Evolutionary conservation across 2,888 invertebrate genomes (phyloP), one percentile per base, ranked within the genome.

Genomic region (Physocephala rufipes): DNA sequence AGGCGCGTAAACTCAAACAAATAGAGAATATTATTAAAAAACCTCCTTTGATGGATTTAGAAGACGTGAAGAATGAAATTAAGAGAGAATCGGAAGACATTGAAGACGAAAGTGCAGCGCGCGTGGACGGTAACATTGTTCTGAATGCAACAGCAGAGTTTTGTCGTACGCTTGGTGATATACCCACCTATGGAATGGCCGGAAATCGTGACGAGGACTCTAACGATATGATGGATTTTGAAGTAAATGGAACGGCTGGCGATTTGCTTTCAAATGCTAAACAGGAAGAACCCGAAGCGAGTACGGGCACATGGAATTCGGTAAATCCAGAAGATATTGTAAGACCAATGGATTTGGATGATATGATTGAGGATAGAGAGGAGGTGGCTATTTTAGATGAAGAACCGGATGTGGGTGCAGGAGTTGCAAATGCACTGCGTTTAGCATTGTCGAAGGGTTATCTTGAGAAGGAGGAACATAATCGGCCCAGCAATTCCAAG

Each of bases 71-170:
- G 72, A 79, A 87, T 28, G 88, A 88, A 45, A 87, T 92, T 49
- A 90, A 90, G 81, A 87, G 88, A 43, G 84, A 79, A 5, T 83
- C 85, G 24, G 75, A 76, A 51, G 82, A 74, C 5, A 43, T 69
- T 7, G 73, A 71, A 66, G 80, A 76, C 36, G 75, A 70, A 0
- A 86, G 74, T 2, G 61, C 70, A 2, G 71, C 76, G 0, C 78
- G 76, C 71, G 74, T 76, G 7, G 81, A 88, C 66, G 87, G 87
- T 2, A 89, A 90, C 77, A 97, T 97, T 81, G 90, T 93, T 71
- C 87, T 98, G 70, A 96, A 98, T 88, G 92, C 96, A 1, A 97
- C 97, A 0, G 97, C 97, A 0, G 98, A 98, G 89, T 98, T 98
- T 88, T 98, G 98, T 83, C 91, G 97, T 79, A 96, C 96, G 61